These are phyloP conservation scores for Polyommatus iphigenia DNA, from an alignment of 2,888 invertebrate genomes.

Conservation along the genomic window DNA sequence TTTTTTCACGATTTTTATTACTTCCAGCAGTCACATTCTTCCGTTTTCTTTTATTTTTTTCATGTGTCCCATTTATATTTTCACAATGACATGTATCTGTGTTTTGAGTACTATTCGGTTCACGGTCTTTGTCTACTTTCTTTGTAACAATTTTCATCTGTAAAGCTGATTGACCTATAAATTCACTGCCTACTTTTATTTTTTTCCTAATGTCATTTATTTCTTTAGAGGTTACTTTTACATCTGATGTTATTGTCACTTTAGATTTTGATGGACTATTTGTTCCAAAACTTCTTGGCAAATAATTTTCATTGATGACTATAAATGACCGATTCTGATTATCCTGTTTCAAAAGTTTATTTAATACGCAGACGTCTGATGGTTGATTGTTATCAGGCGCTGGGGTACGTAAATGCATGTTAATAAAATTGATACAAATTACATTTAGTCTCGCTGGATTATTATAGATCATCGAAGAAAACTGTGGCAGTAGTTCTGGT, in stretches of 20 bases:
- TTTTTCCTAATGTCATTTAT: constrained; percentile 9
- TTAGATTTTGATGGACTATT: not conserved
- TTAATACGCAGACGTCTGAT: not conserved
- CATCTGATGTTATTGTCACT: not conserved
- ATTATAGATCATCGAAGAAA: not conserved
- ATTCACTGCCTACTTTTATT: constrained; percentile 22
- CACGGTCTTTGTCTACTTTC: not conserved
- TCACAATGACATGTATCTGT: not conserved
- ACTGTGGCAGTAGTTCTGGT: constrained; percentile 6
- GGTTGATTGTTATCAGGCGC: constrained; percentile 14
- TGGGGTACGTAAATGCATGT: not conserved
- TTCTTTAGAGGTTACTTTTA: constrained; percentile 1
- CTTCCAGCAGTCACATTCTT: constrained; percentile 7
- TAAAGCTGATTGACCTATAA: constrained; percentile 29
- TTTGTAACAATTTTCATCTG: constrained; percentile 30
- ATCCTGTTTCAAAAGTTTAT: not conserved
- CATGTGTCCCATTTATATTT: constrained; percentile 1
- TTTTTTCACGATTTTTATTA: constrained; percentile 16
- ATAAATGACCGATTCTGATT: constrained; percentile 4
- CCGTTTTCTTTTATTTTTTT: constrained; percentile 24
- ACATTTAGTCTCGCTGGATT: constrained; percentile 13
- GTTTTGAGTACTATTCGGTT: not conserved
- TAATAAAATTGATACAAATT: constrained; percentile 25
- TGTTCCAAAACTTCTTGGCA: constrained; percentile 10
- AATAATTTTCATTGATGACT: constrained; percentile 18